A percentile compares a stretch with the other conserved stretches of the same genome.
These are phyloP conservation scores for Tanypteryx hageni DNA, from an alignment of 2,888 invertebrate genomes.

Conservation along the genomic window DNA sequence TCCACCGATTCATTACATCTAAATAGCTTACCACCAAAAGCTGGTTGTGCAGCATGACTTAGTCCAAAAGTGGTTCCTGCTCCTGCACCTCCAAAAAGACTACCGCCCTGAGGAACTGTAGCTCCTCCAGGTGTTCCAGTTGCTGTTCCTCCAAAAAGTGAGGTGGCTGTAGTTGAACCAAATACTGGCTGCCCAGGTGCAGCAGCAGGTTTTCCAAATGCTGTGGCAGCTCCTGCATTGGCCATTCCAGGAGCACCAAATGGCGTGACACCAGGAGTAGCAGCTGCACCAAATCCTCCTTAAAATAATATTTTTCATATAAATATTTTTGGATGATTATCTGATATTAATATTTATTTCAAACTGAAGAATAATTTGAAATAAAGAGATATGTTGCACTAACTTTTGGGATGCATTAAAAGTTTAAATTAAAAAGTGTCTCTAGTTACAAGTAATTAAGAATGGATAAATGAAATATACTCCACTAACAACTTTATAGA, in stretches of 20 bases:
- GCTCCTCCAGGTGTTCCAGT: conserved; percentile 67
- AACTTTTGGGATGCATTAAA: too few species aligned
- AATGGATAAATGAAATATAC: too few species aligned
- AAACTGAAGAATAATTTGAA: too few species aligned
- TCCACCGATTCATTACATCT: neutral
- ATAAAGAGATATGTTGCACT: too few species aligned
- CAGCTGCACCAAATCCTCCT: conserved; percentile 41
- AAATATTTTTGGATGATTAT: neutral
- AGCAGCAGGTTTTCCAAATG: conserved; percentile 79
- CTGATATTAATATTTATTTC: too few species aligned
- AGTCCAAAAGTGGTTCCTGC: conserved; percentile 82
- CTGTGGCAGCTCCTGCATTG: conserved; percentile 76
- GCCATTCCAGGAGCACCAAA: conserved; percentile 71
- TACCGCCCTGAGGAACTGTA: conserved; percentile 69
- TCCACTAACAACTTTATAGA: too few species aligned
- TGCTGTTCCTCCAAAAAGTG: conserved; percentile 68
- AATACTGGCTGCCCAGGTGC: conserved; percentile 75
- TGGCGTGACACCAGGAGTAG: conserved; percentile 66
- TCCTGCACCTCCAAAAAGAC: conserved; percentile 81
- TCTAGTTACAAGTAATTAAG: too few species aligned
- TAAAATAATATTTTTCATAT: neutral
- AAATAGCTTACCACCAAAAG: conserved; percentile 73
- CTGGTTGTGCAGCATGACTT: conserved; percentile 77
- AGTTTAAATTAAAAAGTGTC: too few species aligned
- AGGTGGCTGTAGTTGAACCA: conserved; percentile 67